Percentiles rank a stretch among this genome's conserved stretches.
phyloP scores from a whole-genome alignment of 2,113 vertebrate genomes.

The Gymnocephalus cernua region DNA sequence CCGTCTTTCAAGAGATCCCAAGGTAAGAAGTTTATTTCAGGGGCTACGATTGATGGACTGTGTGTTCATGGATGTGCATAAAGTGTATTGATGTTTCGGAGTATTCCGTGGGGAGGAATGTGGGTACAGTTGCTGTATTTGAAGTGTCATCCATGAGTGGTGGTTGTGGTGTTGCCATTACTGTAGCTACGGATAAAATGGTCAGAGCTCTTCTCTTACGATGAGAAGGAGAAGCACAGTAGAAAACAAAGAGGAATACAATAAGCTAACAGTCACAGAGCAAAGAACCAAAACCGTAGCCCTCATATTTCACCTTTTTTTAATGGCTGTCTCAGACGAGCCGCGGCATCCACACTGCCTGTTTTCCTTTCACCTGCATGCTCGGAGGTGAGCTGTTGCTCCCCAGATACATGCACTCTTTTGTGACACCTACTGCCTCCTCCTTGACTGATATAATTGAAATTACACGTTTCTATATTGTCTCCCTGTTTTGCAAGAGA shows the following conservation, averaged over 20 bases:
- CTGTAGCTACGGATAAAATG: neutral
- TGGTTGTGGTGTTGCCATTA: neutral
- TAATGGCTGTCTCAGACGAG: slow-evolving; percentile 29
- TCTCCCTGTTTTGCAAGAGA: slow-evolving; percentile 8
- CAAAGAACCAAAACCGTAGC: slow-evolving; percentile 9
- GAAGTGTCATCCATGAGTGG: neutral
- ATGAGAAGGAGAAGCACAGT: neutral
- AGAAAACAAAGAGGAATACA: neutral
- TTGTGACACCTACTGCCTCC: slow-evolving; percentile 1
- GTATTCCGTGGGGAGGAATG: neutral
- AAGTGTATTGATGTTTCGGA: slow-evolving; percentile 1
- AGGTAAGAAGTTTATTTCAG: slow-evolving; percentile 82
- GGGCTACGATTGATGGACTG: neutral
- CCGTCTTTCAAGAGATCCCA: slow-evolving; percentile 87
- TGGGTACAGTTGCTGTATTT: neutral
- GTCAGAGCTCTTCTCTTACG: neutral
- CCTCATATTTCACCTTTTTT: neutral
- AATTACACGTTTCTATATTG: slow-evolving; percentile 41
- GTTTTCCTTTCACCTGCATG: slow-evolving; percentile 12
- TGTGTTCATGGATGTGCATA: neutral
- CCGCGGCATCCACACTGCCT: neutral
- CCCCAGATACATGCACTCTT: slow-evolving; percentile 22
- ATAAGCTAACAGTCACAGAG: neutral
- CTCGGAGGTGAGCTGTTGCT: slow-evolving; percentile 1
- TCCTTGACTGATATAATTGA: slow-evolving; percentile 33